phyloP scores from a whole-genome alignment of 2,113 vertebrate species.

The Chrysochloris asiatica region DNA sequence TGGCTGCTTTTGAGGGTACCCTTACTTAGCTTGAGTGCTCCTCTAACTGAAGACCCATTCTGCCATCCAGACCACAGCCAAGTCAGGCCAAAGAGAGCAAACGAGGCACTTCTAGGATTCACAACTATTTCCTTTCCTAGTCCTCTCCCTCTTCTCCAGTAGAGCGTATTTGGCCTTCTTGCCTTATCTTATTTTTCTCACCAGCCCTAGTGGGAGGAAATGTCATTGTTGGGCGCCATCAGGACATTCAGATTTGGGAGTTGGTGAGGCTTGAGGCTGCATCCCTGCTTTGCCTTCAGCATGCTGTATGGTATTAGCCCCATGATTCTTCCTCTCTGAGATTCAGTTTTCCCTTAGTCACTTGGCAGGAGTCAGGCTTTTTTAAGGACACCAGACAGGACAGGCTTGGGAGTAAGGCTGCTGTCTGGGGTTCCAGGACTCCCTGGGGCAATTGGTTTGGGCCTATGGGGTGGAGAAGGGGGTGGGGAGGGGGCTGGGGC shows the following conservation, averaged over 20 bases:
- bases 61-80: background rate
- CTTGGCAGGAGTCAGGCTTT: background rate
- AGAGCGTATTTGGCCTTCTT: constrained; percentile 1
- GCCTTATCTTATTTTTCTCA: constrained; percentile 10
- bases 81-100: background rate
- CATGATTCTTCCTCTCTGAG: background rate
- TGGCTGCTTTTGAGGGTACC: constrained; percentile 28
- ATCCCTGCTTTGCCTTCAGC: constrained; percentile 8
- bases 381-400: constrained; percentile 27
- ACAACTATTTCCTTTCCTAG: background rate
- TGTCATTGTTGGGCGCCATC: background rate
- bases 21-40: constrained; percentile 6
- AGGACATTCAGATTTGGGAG: background rate
- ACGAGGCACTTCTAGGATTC: background rate
- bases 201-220: constrained; percentile 16
- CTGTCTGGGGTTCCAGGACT: background rate
- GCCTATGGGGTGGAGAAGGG: background rate
- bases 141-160: background rate
- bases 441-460: constrained; percentile 33
- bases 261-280: background rate
- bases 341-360: background rate
- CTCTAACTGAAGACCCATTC: no score
- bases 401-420: background rate
- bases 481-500: constrained; percentile 24
- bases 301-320: background rate